phyloP scores from a whole-genome alignment of 1,140 invertebrate species.

The Phortica variegata region DNA sequence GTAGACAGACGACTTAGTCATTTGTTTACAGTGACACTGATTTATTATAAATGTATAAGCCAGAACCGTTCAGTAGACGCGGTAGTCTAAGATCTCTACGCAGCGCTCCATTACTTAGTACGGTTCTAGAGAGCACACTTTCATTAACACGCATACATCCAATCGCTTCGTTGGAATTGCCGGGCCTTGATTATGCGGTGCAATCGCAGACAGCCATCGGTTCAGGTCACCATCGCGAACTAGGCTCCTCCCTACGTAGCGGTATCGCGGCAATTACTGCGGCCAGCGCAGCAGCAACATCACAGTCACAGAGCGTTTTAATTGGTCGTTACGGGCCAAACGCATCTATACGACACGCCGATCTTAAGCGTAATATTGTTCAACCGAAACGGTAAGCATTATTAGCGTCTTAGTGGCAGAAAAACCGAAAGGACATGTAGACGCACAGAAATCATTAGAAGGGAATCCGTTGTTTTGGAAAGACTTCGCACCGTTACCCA shows the following conservation, averaged over 20 bases:
- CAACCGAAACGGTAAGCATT: slow-evolving; percentile 55
- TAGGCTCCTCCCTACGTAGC: slow-evolving; percentile 49
- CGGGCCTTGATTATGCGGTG: slow-evolving; percentile 51
- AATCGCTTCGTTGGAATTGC: slow-evolving; percentile 53
- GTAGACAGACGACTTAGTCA: too few species aligned
- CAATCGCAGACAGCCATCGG: slow-evolving; percentile 46
- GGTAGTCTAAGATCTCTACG: slow-evolving; percentile 56
- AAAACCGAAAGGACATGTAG: too few species aligned
- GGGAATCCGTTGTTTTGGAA: too few species aligned
- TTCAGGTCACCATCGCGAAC: slow-evolving; percentile 37
- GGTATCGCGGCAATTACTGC: slow-evolving; percentile 44
- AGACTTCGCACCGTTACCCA: too few species aligned
- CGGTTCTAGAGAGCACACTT: slow-evolving; percentile 52
- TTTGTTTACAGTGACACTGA: too few species aligned
- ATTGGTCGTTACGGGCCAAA: slow-evolving; percentile 43
- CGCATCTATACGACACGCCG: slow-evolving; percentile 42
- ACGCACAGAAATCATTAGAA: too few species aligned
- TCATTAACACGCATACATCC: slow-evolving; percentile 55
- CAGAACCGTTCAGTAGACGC: slow-evolving; percentile 48
- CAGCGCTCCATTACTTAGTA: slow-evolving; percentile 52
- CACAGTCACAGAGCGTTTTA: slow-evolving; percentile 39
- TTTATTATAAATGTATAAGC: slow-evolving; percentile 57
- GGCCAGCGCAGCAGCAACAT: slow-evolving; percentile 37
- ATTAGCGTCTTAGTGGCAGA: neutral
- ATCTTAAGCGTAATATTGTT: slow-evolving; percentile 40